phyloP scores from a whole-genome alignment of 2,113 vertebrate species.

The Heptranchias perlo region DNA sequence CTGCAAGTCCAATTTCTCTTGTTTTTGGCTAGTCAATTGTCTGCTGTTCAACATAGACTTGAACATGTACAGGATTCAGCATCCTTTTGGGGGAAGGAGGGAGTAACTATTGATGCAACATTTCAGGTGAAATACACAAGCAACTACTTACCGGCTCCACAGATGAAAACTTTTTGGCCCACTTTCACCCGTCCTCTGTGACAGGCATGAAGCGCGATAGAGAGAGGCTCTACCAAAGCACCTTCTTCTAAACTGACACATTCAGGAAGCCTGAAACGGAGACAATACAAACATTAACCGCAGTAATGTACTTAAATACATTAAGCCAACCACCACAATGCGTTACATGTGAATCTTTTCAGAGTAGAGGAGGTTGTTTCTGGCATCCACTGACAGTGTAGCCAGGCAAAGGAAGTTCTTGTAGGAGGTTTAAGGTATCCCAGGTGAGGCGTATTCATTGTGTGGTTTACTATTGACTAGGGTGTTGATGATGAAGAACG shows the following conservation, averaged over 20 bases:
- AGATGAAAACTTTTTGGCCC: slow-evolving; percentile 80
- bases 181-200: slow-evolving; percentile 72
- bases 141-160: slow-evolving; percentile 74
- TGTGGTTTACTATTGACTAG: neutral
- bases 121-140: neutral
- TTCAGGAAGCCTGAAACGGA: slow-evolving; percentile 75
- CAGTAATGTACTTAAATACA: neutral
- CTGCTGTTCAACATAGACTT: neutral
- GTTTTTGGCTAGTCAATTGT: neutral
- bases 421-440: neutral
- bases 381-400: neutral
- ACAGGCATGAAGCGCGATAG: slow-evolving; percentile 90
- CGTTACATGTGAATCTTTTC: neutral
- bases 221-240: slow-evolving; percentile 87
- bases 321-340: neutral
- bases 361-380: neutral
- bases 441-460: neutral
- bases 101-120: neutral
- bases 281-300: neutral
- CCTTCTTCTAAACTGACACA: slow-evolving; percentile 91
- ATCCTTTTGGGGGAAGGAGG: neutral
- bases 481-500: neutral
- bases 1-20: neutral
- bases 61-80: neutral
- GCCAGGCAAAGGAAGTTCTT: neutral